phyloP scores from a whole-genome alignment of 2,797 vertebrate species.

The Tokudaia muenninki region DNA sequence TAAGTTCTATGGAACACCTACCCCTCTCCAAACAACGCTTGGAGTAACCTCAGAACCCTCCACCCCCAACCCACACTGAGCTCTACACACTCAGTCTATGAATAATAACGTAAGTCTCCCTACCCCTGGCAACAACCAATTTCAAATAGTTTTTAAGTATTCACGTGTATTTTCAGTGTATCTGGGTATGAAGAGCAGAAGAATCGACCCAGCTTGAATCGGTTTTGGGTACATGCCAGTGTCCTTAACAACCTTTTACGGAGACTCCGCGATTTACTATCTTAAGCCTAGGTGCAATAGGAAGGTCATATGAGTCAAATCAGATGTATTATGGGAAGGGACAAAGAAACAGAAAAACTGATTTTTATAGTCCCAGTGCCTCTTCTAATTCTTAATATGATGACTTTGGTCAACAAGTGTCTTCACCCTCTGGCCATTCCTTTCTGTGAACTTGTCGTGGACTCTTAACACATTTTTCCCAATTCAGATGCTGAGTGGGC shows the following conservation, averaged over 20 bases:
- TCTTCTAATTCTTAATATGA: background rate
- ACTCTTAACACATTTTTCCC: background rate
- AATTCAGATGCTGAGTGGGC: background rate
- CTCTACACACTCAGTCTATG: background rate
- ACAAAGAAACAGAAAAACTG: background rate
- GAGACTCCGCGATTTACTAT: background rate
- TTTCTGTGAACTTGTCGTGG: background rate
- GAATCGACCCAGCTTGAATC: background rate
- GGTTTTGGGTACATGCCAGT: background rate
- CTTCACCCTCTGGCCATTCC: background rate
- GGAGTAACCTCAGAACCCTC: background rate
- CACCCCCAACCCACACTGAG: too few relatives aligned
- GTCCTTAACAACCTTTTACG: background rate
- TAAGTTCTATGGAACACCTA: background rate
- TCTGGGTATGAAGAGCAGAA: background rate
- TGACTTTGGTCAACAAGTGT: background rate
- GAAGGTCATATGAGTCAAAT: background rate
- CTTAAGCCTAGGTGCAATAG: background rate
- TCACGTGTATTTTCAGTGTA: background rate
- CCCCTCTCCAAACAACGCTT: background rate
- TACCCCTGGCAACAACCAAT: background rate
- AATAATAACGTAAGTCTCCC: background rate
- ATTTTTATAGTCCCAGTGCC: background rate
- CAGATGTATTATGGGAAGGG: background rate
- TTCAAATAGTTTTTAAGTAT: background rate